Base-by-base conservation (phyloP, 2,797 vertebrate genomes). In the Serranus cabrilla region DNA sequence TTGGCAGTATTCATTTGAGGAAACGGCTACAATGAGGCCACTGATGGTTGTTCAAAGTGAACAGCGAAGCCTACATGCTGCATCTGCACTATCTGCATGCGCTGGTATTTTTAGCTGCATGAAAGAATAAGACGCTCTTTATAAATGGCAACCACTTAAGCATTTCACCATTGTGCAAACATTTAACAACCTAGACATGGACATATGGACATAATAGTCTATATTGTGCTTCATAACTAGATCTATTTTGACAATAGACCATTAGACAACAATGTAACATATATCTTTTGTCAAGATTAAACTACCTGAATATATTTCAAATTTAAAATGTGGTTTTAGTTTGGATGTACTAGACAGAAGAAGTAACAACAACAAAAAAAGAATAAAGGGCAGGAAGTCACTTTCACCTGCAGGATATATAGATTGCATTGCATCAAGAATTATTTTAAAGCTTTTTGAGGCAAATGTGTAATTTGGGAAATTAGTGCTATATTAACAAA, bases 1-100 rank as follows among this genome's bases (percentile, higher is more conserved):
- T 75, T 65, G 40, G 52, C 45, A 43, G 37, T 42, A 43, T 8
- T 21, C 17, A 13, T 59, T 31, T 25, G 59, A 43, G 67, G 14
- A 27, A 60, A 60, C 0, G 61, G 34, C 21, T 13, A 54, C 62
- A 61, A 25, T 10, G 16, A 56, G 51, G 4, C 49, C 11, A 49
- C 4, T 43, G 56, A 31, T 51, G 20, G 56, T 61, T 23, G 13
- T 37, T 13, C 11, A 59, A 51, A 49, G 39, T 31, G 58, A 45
- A 49, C 11, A 56, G 21, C 20, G 25, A 45, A 23, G 25, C 43
- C 27, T 51, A 27, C 10, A 20, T 51, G 34, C 21, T 51, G 42
- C 12, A 20, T 51, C 12, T 51, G 27, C 23, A 46, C 37, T 31
- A 12, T 39, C 37, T 45, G 34, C 20, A 6, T 45, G 34, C 20